These are phyloP conservation scores for Metopia argyrocephala DNA, from an alignment of 2,888 invertebrate genomes.

Conservation along the genomic window DNA sequence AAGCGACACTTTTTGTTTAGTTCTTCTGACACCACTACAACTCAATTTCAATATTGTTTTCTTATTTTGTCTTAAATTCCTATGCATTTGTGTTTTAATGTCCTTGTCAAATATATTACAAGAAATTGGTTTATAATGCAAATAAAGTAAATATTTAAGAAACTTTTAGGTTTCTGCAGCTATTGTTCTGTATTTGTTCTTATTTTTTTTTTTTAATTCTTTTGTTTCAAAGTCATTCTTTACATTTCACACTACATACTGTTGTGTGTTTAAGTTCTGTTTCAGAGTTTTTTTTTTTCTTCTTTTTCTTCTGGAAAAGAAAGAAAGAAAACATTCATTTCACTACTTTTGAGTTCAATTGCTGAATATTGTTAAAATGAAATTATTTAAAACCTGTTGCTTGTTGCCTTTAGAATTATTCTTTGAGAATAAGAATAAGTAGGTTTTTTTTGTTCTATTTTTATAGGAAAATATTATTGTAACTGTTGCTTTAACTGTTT, in stretches of 20 bases:
- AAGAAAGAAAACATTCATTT: slow-evolving; percentile 10
- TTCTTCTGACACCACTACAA: slow-evolving; percentile 16
- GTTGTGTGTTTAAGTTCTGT: slow-evolving; percentile 36
- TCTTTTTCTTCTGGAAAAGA: not conserved
- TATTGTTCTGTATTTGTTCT: slow-evolving; percentile 43
- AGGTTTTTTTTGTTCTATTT: not conserved
- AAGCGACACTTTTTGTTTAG: too few relatives aligned
- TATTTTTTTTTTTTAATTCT: not conserved
- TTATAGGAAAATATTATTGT: not conserved
- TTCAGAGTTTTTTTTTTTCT: not conserved
- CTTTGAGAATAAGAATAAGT: too few relatives aligned
- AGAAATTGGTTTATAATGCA: too few relatives aligned
- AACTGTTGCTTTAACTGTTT: slow-evolving; percentile 41
- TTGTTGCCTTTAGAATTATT: not conserved
- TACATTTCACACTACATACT: slow-evolving; percentile 58
- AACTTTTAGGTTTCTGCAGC: slow-evolving; percentile 11
- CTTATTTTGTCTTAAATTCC: too few relatives aligned
- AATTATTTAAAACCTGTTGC: slow-evolving; percentile 58
- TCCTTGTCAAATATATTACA: too few relatives aligned
- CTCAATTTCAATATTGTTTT: too few relatives aligned
- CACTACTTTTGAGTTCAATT: slow-evolving; percentile 46
- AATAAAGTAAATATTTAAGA: slow-evolving; percentile 10
- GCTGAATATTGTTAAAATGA: slow-evolving; percentile 55
- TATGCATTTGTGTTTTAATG: too few relatives aligned
- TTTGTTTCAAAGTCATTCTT: not conserved